phyloP scores from a whole-genome alignment of 2,888 invertebrate species.

The Anoncus sp. region DNA sequence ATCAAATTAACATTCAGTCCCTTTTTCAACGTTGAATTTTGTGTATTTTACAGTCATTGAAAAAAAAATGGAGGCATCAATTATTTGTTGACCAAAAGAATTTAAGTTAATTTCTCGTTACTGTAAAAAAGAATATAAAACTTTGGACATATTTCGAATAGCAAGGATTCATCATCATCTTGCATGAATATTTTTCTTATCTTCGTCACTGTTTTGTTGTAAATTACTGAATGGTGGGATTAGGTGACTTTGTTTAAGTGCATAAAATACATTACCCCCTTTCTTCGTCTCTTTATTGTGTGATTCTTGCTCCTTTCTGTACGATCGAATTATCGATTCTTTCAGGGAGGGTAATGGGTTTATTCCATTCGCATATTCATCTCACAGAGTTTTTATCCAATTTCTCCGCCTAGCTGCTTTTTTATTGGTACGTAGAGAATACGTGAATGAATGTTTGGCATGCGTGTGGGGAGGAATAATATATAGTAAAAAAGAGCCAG shows the following conservation, averaged over 20 bases:
- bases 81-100: too few species aligned
- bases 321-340: constrained; percentile 21
- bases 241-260: background rate
- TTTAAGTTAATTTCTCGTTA: too few species aligned
- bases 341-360: constrained; percentile 6
- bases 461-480: constrained; percentile 15
- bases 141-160: background rate
- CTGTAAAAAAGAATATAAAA: too few species aligned
- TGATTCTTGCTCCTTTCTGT: background rate
- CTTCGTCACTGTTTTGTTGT: background rate
- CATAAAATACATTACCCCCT: background rate
- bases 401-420: constrained; percentile 15
- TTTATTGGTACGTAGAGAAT: constrained; percentile 47
- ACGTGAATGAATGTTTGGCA: constrained; percentile 56
- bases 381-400: constrained; percentile 35
- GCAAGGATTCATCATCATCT: background rate
- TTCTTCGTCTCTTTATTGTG: background rate
- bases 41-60: too few species aligned
- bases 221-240: background rate
- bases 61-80: too few species aligned
- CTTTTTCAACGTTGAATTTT: too few species aligned
- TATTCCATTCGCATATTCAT: constrained; percentile 35
- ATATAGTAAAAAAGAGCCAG: background rate
- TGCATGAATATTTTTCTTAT: background rate
- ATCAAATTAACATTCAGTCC: too few species aligned